Base-by-base conservation (phyloP, 2,113 vertebrate genomes). In the Oncorhynchus gorbuscha region DNA sequence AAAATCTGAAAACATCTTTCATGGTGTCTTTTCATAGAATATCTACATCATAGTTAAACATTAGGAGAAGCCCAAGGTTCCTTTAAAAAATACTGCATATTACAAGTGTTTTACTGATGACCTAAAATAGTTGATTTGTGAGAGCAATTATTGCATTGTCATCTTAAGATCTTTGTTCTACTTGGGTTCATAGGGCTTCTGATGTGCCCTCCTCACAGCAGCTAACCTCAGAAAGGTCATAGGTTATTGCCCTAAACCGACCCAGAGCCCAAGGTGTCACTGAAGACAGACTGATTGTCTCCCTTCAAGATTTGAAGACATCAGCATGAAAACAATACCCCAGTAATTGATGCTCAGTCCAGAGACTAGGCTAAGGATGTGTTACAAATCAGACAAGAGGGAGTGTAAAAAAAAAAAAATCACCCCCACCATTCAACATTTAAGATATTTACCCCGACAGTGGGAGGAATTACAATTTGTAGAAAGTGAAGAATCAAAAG, bases 401-500 rank as follows among this genome's bases (percentile, higher is more conserved):
- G 76, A 45, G 39, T 6, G 7, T 30, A 45, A 45, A 45, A 2
- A 45, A 45, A 45, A 45, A 3, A 3, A 45, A 45, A 9, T 45
- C 39, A 12, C 39, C 9, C 35, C 9, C 39, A 45, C 9, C 39
- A 11, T 45, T 45, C 9, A 45, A 39, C 39, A 9, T 39, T 86
- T 89, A 85, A 91, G 79, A 83, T 22, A 91, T 92, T 93, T 92
- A 90, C 91, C 66, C 66, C 77, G 73, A 24, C 65, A 74, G 62
- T 32, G 39, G 28, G 18, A 76, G 77, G 76, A 85, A 86, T 79
- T 48, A 61, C 65, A 76, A 30, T 35, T 14, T 62, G 73, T 22
- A 78, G 61, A 83, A 83, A 85, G 85, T 39, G 5, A 66, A 3
- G 69, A 84, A 86, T 86, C 80, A 73, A 80, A 81, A 86, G 55